Base-by-base conservation (phyloP, 2,113 vertebrate species). In the Lasiurus cinereus region DNA sequence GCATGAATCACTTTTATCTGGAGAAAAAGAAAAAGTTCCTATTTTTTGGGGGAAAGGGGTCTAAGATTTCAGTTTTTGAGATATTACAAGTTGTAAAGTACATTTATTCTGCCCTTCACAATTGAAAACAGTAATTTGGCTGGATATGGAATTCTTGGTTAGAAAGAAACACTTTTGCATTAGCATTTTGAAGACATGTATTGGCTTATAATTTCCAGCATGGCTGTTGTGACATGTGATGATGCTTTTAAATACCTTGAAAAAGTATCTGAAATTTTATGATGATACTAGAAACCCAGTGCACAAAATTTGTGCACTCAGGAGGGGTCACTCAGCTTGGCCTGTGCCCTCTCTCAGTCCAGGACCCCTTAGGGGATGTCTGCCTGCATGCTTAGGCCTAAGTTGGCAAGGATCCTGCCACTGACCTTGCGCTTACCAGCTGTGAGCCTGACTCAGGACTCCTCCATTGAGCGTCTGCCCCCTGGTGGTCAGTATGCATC, bases 181-280 rank as follows among this genome's bases (percentile, higher is more conserved):
- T 54, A 76, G 50, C 18, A 46, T 90, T 82, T 59, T 52, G 46
- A 52, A 82, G 69, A 66, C 89, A n/a, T 14, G 11, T 31, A 36
- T 67, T 62, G 21, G 46, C 31, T 86, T 64, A 36, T 1, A n/a
- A n/a, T 76, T 64, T 82, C 46, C 22, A 72, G 66, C 21, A 54
- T 43, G 48, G 73, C 31, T 64, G 10, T 11, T 83, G 64, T 67
- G 24, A 62, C 29, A 1, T 22, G 27, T 43, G 67, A 76, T 62
- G 22, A n/a, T 54, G 46, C 15, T 56, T 46, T 64, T 73, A 5
- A 39, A 70, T n/a, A 22, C 8, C 46, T 62, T 69, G 13, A 33
- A 24, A 89, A 70, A 46, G 82, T 16, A 62, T 59, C 59, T 87
- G 52, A 86, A 77, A 80, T 94, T 87, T 87, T 92, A 64, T 52